Evolutionary conservation across 2,888 invertebrate species (phyloP).

Genomic region (Acleris cristana): DNA sequence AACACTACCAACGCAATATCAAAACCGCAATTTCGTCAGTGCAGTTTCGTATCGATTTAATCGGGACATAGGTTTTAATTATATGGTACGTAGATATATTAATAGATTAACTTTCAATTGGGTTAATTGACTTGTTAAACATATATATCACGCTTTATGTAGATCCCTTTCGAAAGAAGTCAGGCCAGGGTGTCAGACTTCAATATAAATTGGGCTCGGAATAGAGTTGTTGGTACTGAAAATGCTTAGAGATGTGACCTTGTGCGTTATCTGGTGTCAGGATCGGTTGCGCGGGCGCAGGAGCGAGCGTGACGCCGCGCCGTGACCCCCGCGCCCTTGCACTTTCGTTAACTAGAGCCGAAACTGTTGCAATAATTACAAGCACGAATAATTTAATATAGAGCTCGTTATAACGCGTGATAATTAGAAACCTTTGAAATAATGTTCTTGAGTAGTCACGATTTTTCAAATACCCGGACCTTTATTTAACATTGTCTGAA

Average conservation of each 20-base stretch:
- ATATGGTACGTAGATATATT: slow-evolving; percentile 43
- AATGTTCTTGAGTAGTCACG: no score
- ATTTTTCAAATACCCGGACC: no score
- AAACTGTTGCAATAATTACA: slow-evolving; percentile 30
- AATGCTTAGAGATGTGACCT: no score
- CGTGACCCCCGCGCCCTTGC: slow-evolving; percentile 73
- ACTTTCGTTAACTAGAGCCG: slow-evolving; percentile 29
- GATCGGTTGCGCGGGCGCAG: slow-evolving; percentile 56
- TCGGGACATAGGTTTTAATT: slow-evolving; percentile 70
- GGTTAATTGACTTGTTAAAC: slow-evolving; percentile 34
- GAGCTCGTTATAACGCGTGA: slow-evolving; percentile 13
- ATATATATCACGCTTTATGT: slow-evolving; percentile 12
- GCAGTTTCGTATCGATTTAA: slow-evolving; percentile 61
- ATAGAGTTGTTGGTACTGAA: no score
- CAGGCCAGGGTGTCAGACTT: no score
- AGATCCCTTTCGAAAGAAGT: slow-evolving; percentile 5
- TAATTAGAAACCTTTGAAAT: background rate
- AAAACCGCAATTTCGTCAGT: slow-evolving; percentile 67
- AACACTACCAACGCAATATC: slow-evolving; percentile 40
- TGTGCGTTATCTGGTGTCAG: slow-evolving; percentile 18
- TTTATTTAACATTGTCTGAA: no score
- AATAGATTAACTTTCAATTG: slow-evolving; percentile 41
- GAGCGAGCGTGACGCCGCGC: slow-evolving; percentile 57
- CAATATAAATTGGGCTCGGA: no score
- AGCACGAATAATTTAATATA: slow-evolving; percentile 15